Conservation (phyloP, 2,797 vertebrate species). For the Galagoides demidoff region DNA sequence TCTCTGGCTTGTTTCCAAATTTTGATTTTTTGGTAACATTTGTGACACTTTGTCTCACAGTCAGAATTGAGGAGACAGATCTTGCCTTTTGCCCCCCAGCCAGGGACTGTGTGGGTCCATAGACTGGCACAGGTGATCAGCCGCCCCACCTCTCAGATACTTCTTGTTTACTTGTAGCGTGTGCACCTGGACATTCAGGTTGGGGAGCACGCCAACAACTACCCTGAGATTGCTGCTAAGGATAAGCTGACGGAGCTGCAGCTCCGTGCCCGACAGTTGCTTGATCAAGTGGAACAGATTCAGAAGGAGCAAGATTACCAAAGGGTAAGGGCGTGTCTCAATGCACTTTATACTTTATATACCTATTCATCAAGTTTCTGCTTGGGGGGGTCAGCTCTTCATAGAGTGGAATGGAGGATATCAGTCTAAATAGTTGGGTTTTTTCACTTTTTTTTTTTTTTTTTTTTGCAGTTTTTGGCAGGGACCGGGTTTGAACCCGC, state of each 20-base stretch:
- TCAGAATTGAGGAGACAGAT: not conserved
- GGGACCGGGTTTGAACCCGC: no score
- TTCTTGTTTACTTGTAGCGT: slow-evolving; percentile 85
- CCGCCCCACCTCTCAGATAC: not conserved
- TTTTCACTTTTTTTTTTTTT: not conserved
- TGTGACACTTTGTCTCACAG: not conserved
- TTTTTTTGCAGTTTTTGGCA: no score
- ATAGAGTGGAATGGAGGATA: not conserved
- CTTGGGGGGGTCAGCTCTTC: not conserved
- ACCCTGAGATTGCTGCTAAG: slow-evolving; percentile 97
- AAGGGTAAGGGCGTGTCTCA: slow-evolving; percentile 88
- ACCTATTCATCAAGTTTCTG: not conserved
- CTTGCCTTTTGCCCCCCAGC: not conserved
- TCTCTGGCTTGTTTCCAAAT: not conserved
- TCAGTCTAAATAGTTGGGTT: not conserved
- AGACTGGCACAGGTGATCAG: not conserved
- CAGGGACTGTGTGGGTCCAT: not conserved
- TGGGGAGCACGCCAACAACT: slow-evolving; percentile 97
- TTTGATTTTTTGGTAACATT: not conserved
- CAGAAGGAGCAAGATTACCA: slow-evolving; percentile 99
- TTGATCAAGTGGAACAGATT: slow-evolving; percentile 97
- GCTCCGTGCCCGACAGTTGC: slow-evolving; percentile 93
- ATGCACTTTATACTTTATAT: not conserved
- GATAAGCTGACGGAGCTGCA: slow-evolving; percentile 97
- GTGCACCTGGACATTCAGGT: slow-evolving; percentile 97